These are phyloP conservation scores for Dipodomys merriami DNA, from an alignment of 2,113 vertebrate genomes.

Conservation along the genomic window DNA sequence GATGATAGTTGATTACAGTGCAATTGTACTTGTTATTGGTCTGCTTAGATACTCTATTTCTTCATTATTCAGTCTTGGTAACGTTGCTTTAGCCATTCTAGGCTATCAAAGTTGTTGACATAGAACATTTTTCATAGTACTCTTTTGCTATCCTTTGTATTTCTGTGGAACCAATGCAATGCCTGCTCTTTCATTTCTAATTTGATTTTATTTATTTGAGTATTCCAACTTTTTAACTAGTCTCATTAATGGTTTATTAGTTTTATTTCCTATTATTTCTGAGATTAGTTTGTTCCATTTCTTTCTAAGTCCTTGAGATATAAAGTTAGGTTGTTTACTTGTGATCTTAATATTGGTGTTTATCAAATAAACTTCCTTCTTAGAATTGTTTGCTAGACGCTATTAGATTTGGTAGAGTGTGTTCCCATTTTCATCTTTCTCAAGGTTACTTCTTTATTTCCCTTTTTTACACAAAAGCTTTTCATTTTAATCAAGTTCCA, in stretches of 20 bases:
- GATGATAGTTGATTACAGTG: not conserved
- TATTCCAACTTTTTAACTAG: not conserved
- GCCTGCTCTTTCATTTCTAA: not conserved
- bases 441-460: not conserved
- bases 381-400: not conserved
- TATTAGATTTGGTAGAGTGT: not conserved
- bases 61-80: not conserved
- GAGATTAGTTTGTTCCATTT: not conserved
- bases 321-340: not conserved
- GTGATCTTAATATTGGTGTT: not conserved
- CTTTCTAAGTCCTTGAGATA: not conserved
- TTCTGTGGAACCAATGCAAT: not conserved
- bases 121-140: not conserved
- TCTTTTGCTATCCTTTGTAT: not conserved
- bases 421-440: not conserved
- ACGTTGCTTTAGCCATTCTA: not conserved
- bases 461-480: not conserved
- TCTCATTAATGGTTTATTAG: not conserved
- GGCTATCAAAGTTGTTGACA: not conserved
- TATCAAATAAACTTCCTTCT: not conserved
- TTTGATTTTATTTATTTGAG: not conserved
- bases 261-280: not conserved
- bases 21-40: not conserved
- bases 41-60: not conserved
- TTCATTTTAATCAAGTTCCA: not conserved